Conservation (phyloP, 2,797 vertebrate species). For the Pelochelys cantorii region DNA sequence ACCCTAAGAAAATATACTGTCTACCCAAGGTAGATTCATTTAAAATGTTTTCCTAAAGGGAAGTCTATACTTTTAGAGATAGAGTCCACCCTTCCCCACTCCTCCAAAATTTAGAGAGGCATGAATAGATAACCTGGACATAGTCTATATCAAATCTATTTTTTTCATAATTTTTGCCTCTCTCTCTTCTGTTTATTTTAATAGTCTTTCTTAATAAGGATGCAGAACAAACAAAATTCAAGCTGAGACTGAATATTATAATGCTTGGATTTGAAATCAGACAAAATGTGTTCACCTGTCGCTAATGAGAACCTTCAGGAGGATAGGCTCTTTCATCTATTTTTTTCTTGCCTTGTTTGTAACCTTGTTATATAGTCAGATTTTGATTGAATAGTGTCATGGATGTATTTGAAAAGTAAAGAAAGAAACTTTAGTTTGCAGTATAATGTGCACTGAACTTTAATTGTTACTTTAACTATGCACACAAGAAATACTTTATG, state of each 20-base stretch:
- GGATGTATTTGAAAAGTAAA: background rate
- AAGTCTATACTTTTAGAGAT: background rate
- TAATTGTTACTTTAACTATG: fast-evolving
- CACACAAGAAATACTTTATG: background rate
- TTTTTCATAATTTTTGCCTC: background rate
- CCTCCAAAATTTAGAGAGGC: background rate
- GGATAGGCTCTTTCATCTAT: background rate
- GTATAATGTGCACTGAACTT: background rate
- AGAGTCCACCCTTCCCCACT: background rate
- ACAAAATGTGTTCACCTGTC: slow-evolving; percentile 27
- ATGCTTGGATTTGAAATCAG: slow-evolving; percentile 44
- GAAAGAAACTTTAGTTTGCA: background rate
- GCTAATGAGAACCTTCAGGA: slow-evolving; percentile 31
- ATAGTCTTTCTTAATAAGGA: background rate
- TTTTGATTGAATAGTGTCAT: background rate
- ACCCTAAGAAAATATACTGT: background rate
- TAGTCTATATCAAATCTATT: background rate
- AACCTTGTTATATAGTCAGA: background rate
- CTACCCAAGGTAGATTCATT: slow-evolving; percentile 1
- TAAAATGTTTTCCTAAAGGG: background rate
- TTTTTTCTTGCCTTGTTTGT: slow-evolving; percentile 30
- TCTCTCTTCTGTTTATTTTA: slow-evolving; percentile 11
- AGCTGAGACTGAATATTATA: slow-evolving; percentile 35
- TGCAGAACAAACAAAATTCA: background rate
- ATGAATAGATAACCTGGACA: background rate